Evolutionary conservation across 2,888 invertebrate genomes (phyloP).

Genomic region (Chrysina gloriosa): DNA sequence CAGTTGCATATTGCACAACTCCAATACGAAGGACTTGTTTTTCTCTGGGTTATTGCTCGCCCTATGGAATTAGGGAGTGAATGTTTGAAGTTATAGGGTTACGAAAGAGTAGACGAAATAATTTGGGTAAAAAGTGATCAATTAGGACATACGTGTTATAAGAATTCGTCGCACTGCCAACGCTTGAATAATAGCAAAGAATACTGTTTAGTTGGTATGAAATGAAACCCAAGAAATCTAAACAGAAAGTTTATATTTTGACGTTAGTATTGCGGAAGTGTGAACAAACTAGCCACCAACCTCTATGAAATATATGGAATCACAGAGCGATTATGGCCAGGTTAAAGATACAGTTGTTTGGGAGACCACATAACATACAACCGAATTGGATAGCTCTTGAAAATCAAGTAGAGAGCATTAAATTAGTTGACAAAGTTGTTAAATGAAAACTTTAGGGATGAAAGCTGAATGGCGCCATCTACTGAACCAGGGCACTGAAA

Average conservation of each 20-base stretch:
- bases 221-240: constrained; percentile 90
- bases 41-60: constrained; percentile 97
- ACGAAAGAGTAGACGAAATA: constrained; percentile 95
- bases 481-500: constrained; percentile 53
- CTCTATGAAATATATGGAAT: constrained; percentile 99
- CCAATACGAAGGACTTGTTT: constrained; percentile 96
- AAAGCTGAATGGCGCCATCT: constrained; percentile 73
- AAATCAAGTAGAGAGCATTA: constrained; percentile 96
- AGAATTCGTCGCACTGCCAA: constrained; percentile 95
- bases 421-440: constrained; percentile 92
- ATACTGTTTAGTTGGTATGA: constrained; percentile 96
- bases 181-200: constrained; percentile 99
- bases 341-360: constrained; percentile 97
- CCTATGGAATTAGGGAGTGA: constrained; percentile 97
- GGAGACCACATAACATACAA: constrained; percentile 96
- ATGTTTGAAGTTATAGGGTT: constrained; percentile 96
- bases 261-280: constrained; percentile 98
- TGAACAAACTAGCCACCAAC: constrained; percentile 97
- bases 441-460: constrained; percentile 91
- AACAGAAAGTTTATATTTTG: constrained; percentile 96
- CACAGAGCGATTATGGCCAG: constrained; percentile 95
- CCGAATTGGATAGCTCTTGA: constrained; percentile 99
- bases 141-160: constrained; percentile 94
- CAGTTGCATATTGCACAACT: constrained; percentile 92
- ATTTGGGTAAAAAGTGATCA: constrained; percentile 99